Conservation (phyloP, 2,797 vertebrate species). For the Otolemur crassicaudatus region DNA sequence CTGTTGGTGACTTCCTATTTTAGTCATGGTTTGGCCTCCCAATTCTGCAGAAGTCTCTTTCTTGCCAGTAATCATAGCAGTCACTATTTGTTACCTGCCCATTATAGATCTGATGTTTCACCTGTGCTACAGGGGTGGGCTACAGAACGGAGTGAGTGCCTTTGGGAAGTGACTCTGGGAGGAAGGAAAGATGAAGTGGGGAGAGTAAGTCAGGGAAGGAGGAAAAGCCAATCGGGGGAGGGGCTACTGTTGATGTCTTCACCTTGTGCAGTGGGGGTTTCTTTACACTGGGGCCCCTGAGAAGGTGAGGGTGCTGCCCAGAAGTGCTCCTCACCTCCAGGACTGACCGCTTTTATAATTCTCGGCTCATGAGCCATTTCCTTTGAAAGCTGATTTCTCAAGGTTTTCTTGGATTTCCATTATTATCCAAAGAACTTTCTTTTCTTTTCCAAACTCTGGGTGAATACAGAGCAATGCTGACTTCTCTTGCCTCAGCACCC, state of each 20-base stretch:
- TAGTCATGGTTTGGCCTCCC: background rate
- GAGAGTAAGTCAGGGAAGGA: background rate
- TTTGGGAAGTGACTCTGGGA: background rate
- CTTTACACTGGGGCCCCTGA: background rate
- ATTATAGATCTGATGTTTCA: background rate
- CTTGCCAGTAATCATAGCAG: background rate
- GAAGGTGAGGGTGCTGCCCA: background rate
- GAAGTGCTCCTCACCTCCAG: background rate
- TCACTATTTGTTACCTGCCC: background rate
- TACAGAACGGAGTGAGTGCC: background rate
- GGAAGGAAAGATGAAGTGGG: background rate
- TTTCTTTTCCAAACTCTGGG: background rate
- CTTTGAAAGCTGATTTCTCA: background rate
- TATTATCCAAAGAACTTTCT: background rate
- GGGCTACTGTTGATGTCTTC: fast-evolving
- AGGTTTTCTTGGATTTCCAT: background rate
- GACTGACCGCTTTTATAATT: background rate
- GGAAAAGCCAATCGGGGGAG: background rate
- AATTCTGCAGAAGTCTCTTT: background rate
- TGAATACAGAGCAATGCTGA: too few species aligned
- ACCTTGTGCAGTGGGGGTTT: background rate
- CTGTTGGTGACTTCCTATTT: background rate
- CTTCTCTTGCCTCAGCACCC: background rate
- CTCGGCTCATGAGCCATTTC: background rate
- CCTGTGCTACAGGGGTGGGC: fast-evolving